Conservation (phyloP, 2,113 vertebrate species). For the Podarcis muralis region DNA sequence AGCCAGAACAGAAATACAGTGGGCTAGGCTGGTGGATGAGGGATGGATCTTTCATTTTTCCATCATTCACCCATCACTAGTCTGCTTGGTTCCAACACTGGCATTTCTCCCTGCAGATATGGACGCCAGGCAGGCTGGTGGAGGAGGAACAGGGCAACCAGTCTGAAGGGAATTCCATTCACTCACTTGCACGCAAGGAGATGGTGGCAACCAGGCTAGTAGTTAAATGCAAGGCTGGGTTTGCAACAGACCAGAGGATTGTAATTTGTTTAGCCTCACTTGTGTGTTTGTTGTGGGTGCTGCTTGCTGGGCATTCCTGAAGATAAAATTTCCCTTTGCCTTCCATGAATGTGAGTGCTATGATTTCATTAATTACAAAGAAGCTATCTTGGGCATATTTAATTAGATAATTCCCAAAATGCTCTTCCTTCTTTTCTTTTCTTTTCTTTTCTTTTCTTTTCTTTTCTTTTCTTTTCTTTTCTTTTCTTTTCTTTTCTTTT, state of each 20-base stretch:
- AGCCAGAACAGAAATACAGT: too few relatives aligned
- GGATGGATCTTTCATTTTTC: too few relatives aligned
- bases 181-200: background rate
- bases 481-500: too few relatives aligned
- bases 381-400: background rate
- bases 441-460: too few relatives aligned
- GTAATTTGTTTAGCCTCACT: background rate
- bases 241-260: background rate
- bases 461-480: too few relatives aligned
- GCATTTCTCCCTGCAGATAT: background rate
- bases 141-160: background rate
- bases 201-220: background rate
- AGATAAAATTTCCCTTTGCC: background rate
- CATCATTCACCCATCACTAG: background rate
- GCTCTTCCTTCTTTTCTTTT: background rate
- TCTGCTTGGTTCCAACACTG: background rate
- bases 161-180: background rate
- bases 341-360: background rate
- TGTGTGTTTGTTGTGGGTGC: background rate
- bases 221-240: background rate
- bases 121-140: background rate
- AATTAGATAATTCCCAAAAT: constrained; percentile 3
- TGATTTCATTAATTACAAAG: constrained; percentile 5
- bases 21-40: too few relatives aligned
- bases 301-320: background rate